Evolutionary conservation across 2,888 invertebrate species (phyloP), one percentile per base, ranked within the genome.

Genomic region (Tubulanus polymorphus): DNA sequence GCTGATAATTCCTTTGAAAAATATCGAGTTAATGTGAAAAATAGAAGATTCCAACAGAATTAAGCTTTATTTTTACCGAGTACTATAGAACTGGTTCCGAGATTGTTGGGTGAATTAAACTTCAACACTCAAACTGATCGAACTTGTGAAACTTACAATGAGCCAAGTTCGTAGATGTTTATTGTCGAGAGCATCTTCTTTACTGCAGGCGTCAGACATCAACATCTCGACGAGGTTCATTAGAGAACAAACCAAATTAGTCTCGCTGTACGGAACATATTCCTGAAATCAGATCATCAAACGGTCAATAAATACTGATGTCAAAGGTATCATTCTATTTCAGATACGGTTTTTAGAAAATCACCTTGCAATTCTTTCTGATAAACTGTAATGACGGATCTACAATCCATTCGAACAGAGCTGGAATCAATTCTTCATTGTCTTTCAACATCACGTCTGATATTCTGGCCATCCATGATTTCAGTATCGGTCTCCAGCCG

Each of bases 401-500:
- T 46, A 93, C 81, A 8, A 91, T 78, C 93, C 93, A 94, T 51
- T 76, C 74, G 60, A 79, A 74, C 63, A 79, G 54, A 37, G 64
- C 66, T 28, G 70, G 66, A 56, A 92, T 82, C 46, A 84, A 81
- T 6, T 84, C 81, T 56, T 82, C 82, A 63, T 85, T 84, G 37
- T 85, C 84, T 37, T 82, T 80, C 87, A 67, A 69, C 52, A 78
- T 60, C 2, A 67, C 65, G 45, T 70, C 68, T 2, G 72, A 69
- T 82, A 84, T 79, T 84, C 85, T 83, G 10, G 86, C 85, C 1
- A 91, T 67, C 93, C 94, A 94, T 0, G 91, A 91, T 61, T 84
- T 84, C 27, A 89, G 84, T 69, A 92, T 87, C 0, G 91, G 88
- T 61, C 83, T 81, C 87, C 91, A 93, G 2, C 93, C 93, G 5